Conservation (phyloP, 2,113 vertebrate species). For the Cettia cetti region DNA sequence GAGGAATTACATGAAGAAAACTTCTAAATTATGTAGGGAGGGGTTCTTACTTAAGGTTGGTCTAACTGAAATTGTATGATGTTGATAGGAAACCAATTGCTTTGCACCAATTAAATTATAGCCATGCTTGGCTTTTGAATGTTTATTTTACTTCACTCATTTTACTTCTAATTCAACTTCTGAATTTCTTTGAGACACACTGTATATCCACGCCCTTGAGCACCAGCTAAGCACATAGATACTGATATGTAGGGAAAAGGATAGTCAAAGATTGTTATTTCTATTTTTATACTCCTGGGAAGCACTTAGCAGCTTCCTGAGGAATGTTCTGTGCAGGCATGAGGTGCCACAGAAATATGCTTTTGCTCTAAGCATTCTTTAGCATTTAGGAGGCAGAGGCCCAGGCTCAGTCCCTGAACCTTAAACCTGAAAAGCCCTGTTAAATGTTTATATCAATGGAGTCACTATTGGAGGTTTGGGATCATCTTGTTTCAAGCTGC, state of each 20-base stretch:
- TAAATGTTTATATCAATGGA: neutral
- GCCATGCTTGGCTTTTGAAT: neutral
- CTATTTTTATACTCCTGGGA: slow-evolving; percentile 38
- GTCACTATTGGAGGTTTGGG: neutral
- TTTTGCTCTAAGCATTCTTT: neutral
- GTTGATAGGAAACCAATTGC: neutral
- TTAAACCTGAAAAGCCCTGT: neutral
- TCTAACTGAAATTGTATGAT: neutral
- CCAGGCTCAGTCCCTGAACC: neutral
- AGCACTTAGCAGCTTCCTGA: slow-evolving; percentile 46
- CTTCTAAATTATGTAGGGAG: neutral
- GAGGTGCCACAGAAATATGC: neutral
- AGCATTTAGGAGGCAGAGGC: neutral
- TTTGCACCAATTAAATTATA: neutral
- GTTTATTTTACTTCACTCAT: neutral
- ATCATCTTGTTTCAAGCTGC: neutral
- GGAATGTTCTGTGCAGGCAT: slow-evolving; percentile 21
- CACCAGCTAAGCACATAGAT: neutral
- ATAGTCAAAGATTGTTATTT: neutral
- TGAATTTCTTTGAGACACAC: neutral
- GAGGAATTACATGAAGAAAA: neutral
- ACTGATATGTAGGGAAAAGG: neutral
- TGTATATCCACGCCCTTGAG: neutral
- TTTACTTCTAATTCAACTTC: neutral
- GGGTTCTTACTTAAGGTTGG: neutral